Evolutionary conservation across 37 sponge, comb jelly and placozoan genomes (phyloP).

Genomic region (Halisarca cf. caerulea): DNA sequence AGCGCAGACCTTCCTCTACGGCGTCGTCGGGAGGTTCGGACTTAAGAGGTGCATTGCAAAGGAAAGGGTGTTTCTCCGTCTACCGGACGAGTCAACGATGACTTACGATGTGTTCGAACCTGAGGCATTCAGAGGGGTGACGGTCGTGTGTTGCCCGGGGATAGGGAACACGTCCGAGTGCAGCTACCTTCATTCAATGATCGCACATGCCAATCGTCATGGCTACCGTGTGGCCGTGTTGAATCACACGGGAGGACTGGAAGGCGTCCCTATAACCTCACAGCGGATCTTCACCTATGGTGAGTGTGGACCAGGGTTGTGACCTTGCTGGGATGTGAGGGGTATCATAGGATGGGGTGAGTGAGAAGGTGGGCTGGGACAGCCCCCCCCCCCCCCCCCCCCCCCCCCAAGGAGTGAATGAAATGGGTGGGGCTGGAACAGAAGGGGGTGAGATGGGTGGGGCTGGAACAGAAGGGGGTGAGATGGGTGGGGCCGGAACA

Average conservation of each 20-base stretch:
- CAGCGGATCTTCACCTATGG: slow-evolving; percentile 88
- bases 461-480: no score
- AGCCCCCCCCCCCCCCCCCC: no score
- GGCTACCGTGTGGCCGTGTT: slow-evolving; percentile 75
- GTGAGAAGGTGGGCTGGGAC: no score
- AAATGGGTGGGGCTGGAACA: no score
- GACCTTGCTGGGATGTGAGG: no score
- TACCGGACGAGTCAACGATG: slow-evolving; percentile 74
- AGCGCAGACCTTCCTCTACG: slow-evolving; percentile 74
- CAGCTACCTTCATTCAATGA: slow-evolving; percentile 59
- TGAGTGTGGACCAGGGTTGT: no score
- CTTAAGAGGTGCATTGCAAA: slow-evolving; percentile 1
- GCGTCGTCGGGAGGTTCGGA: slow-evolving; percentile 48
- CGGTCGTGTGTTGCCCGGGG: slow-evolving; percentile 66
- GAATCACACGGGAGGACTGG: slow-evolving; percentile 87
- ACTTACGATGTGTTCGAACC: slow-evolving; percentile 80
- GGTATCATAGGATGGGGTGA: no score
- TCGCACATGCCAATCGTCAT: background rate
- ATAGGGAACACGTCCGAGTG: slow-evolving; percentile 74
- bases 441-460: no score
- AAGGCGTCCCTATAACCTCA: slow-evolving; percentile 53
- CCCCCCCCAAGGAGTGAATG: no score
- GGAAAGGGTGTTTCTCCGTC: slow-evolving; percentile 31
- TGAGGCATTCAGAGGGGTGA: background rate
- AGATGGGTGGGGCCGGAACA: no score